Percentiles rank a stretch among this genome's conserved stretches.
These are phyloP conservation scores for Achatina immaculata DNA, from an alignment of 1,140 invertebrate species.

Conservation along the genomic window DNA sequence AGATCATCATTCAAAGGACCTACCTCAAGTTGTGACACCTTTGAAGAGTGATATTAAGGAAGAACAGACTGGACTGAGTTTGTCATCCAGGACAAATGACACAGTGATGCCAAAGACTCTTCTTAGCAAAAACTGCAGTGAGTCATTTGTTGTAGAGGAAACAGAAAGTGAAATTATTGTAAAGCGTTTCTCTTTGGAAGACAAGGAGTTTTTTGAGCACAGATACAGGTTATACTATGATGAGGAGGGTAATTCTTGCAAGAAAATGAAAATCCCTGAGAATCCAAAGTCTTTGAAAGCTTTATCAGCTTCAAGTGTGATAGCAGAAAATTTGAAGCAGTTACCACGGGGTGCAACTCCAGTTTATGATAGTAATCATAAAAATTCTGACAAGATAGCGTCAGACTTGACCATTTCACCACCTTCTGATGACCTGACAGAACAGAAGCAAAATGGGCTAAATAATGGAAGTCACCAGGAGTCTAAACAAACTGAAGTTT, in stretches of 20 bases:
- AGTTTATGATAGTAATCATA: not conserved
- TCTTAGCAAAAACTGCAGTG: not conserved
- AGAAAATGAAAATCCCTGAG: not conserved
- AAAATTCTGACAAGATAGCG: not conserved
- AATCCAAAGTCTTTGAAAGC: slow-evolving; percentile 6
- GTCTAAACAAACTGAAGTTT: not conserved
- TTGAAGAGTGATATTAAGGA: not conserved
- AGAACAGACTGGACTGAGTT: not conserved
- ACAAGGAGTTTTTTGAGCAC: slow-evolving; percentile 9
- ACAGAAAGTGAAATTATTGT: not conserved
- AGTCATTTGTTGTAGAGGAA: not conserved
- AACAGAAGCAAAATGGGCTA: not conserved
- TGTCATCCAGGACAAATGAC: not conserved
- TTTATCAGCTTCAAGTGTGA: not conserved
- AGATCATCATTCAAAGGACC: not conserved
- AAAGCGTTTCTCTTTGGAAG: not conserved
- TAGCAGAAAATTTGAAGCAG: not conserved
- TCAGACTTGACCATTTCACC: not conserved
- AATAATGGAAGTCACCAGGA: not conserved
- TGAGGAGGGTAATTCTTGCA: slow-evolving; percentile 1
- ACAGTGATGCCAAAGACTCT: not conserved
- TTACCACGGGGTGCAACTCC: not conserved
- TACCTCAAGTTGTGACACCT: not conserved
- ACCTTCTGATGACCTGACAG: not conserved
- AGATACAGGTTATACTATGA: slow-evolving; percentile 23